Conservation (phyloP, 2,888 invertebrate genomes). For the Chirona hameri region DNA sequence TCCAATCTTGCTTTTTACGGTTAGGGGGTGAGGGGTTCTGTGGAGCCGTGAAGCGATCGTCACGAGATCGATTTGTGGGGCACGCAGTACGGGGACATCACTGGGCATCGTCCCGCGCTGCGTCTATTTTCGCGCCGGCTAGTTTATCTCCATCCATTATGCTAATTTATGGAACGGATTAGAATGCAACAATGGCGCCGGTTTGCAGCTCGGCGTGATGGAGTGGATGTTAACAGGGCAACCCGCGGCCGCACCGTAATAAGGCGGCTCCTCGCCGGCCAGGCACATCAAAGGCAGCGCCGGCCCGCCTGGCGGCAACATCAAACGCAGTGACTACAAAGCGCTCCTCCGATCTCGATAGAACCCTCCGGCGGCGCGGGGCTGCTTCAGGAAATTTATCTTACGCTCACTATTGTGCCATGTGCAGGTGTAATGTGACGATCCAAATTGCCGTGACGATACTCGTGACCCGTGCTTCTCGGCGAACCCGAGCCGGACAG, state of each 20-base stretch:
- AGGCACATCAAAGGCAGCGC: constrained; percentile 12
- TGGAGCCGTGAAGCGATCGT: background rate
- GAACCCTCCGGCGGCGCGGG: background rate
- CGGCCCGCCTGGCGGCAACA: constrained; percentile 8
- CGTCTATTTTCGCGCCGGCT: background rate
- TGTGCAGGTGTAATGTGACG: constrained; percentile 8
- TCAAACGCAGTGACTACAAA: constrained; percentile 28
- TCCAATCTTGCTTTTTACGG: background rate
- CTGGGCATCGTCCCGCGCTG: background rate
- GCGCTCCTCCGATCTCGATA: background rate
- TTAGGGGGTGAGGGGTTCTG: background rate
- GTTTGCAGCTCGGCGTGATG: constrained; percentile 13
- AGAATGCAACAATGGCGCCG: constrained; percentile 28
- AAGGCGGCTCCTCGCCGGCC: background rate
- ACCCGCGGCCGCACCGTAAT: constrained; percentile 26
- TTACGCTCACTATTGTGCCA: background rate
- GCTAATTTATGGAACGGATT: constrained; percentile 2
- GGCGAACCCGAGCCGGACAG: no score
- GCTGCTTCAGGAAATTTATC: background rate
- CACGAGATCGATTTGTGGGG: background rate
- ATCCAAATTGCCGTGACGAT: background rate
- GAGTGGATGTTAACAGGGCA: constrained; percentile 25
- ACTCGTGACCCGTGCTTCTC: no score
- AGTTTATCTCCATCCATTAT: constrained; percentile 23
- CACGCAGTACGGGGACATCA: background rate